Evolutionary conservation across 2,888 invertebrate species (phyloP), one percentile per base, ranked within the genome.

Genomic region (Hirudinaria manillensis): DNA sequence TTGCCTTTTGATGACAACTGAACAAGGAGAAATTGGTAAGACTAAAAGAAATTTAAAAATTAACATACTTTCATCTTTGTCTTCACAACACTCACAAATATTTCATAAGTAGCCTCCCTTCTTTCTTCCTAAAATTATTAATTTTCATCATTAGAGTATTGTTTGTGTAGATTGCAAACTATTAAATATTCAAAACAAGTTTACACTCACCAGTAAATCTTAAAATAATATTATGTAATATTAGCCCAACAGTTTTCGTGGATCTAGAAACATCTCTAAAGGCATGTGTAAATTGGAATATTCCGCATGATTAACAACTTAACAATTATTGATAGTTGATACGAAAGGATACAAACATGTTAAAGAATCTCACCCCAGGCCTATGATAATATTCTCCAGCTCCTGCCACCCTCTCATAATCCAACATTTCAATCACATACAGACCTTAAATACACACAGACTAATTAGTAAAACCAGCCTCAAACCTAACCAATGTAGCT

Each of bases 61-160:
- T 55, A 32, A 66, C 29, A 27, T 77, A 89, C 89, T 74, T 87
- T 85, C 79, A 90, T 89, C n/a, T 91, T 86, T 55, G 89, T 87
- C 78, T 87, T 86, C 0, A 89, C 89, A 81, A 89, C 89, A 73
- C 88, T 87, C 70, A 88, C 85, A 0, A 91, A 87, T 77, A 88
- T 85, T 0, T 84, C 70, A 83, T 91, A 92, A 75, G 88, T 70
- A 13, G 82, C 87, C 76, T 88, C 88, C 45, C 88, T 87, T 80
- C 91, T 89, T 66, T 90, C 89, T n/a, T 80, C 80, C 82, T 82
- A 76, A 0, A 78, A 45, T 45, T 45, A 45, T 6, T 45, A 16
- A 45, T 45, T 45, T 45, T 16, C 10, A 45, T 45, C 45, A 45
- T 1, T 10, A 45, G 16, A 10, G 16, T 45, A 45, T 45, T 45